These are phyloP conservation scores for Vanessa tameamea DNA, from an alignment of 1,140 invertebrate genomes.

Conservation along the genomic window DNA sequence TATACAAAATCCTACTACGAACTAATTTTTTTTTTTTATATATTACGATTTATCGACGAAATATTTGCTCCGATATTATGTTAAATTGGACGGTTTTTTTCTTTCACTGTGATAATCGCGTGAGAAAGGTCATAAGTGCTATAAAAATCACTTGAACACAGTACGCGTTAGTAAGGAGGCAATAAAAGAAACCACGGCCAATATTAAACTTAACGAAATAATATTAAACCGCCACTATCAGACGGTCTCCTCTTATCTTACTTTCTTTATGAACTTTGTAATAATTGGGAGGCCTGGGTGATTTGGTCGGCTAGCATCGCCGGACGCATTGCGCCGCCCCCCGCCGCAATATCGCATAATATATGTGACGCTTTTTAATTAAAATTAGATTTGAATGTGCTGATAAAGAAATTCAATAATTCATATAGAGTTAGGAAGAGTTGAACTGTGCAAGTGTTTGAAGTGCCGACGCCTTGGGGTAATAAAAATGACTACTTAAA, in stretches of 20 bases:
- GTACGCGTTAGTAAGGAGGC: constrained; percentile 67
- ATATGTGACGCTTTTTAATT: constrained; percentile 80
- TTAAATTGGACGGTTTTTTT: background rate
- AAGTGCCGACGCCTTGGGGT: constrained; percentile 35
- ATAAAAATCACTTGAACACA: constrained; percentile 63
- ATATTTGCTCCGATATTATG: background rate
- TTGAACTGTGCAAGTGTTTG: constrained; percentile 36
- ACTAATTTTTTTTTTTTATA: too few relatives aligned
- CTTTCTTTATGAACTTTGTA: constrained; percentile 33
- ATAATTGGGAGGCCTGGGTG: constrained; percentile 50
- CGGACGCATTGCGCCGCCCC: constrained; percentile 65
- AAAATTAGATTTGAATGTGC: constrained; percentile 72
- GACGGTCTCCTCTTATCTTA: constrained; percentile 46
- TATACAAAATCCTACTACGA: too few relatives aligned
- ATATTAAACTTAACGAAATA: constrained; percentile 79
- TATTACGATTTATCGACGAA: too few relatives aligned
- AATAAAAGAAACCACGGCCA: constrained; percentile 75
- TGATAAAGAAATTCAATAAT: constrained; percentile 76
- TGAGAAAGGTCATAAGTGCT: constrained; percentile 72
- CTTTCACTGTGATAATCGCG: constrained; percentile 47
- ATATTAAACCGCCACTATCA: constrained; percentile 64
- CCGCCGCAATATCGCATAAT: constrained; percentile 72
- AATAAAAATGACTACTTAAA: constrained; percentile 7
- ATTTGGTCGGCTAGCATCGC: constrained; percentile 48
- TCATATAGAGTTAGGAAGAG: constrained; percentile 59